Base-by-base conservation (phyloP, 2,797 vertebrate genomes). In the Miichthys miiuy region DNA sequence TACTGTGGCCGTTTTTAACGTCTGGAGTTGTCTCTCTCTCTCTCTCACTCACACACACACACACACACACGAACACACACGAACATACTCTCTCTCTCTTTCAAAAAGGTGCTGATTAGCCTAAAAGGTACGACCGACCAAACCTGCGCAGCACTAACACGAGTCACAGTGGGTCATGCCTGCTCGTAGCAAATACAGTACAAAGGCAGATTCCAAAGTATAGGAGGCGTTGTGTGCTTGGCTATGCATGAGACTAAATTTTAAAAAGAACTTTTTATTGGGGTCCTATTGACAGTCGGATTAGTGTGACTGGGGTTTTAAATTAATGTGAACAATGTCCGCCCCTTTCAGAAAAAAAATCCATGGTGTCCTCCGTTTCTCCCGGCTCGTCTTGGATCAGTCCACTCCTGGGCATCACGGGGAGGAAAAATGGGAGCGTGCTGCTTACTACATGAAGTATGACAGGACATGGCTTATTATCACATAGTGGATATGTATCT, bases 161-260 rank as follows among this genome's bases (percentile, higher is more conserved):
- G 2, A 62, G 84, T 78, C 83, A 77, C 75, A 57, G 77, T 21
- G 61, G 83, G 79, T 87, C 81, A 81, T 55, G 69, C 82, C 89
- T 55, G 75, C 84, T 92, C 86, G 72, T 79, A 84, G 89, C 81
- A 81, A 72, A 90, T 65, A 88, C 84, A 76, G 80, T 76, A 82
- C 90, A 87, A 73, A 73, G 64, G 80, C 86, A 81, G 82, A 91
- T 86, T 85, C 86, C 87, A 81, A 79, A 72, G 62, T 82, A 75
- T 42, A 52, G 81, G 84, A 85, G 84, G 83, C 78, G 83, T 93
- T 84, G 84, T 77, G 84, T 92, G 92, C 93, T 95, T 93, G 88
- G 93, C 93, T 95, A 91, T 95, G 94, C 94, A 95, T 95, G 94
- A 94, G 88, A 87, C 87, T 75, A 84, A 79, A 90, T 91, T 92